Evolutionary conservation across 2,113 vertebrate genomes (phyloP).

Genomic region (Benitochromis conjunctus): DNA sequence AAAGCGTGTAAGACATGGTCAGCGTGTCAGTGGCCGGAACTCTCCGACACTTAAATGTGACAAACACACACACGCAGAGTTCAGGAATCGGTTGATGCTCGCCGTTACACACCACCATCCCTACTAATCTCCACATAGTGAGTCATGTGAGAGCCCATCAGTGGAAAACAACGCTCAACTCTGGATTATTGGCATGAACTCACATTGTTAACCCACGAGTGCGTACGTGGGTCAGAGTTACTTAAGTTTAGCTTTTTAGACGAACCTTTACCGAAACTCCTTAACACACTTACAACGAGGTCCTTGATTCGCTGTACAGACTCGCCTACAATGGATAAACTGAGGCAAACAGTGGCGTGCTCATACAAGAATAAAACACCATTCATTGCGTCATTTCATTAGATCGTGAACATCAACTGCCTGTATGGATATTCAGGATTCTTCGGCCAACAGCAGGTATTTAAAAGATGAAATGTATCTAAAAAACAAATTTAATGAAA

Average conservation of each 20-base stretch:
- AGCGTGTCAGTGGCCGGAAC: constrained; percentile 26
- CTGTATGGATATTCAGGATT: not conserved
- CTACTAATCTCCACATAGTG: not conserved
- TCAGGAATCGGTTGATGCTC: not conserved
- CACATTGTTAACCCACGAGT: rapidly evolving
- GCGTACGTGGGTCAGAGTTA: not conserved
- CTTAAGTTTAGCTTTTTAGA: not conserved
- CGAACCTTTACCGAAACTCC: not conserved
- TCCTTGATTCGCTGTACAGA: not conserved
- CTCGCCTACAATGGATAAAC: not conserved
- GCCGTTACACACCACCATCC: not conserved
- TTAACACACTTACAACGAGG: not conserved
- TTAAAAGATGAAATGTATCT: not conserved
- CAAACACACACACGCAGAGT: not conserved
- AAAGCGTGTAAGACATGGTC: constrained; percentile 47
- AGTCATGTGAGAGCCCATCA: not conserved
- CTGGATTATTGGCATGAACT: not conserved
- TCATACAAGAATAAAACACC: not conserved
- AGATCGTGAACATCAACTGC: not conserved
- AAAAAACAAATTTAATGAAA: not conserved
- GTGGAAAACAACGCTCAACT: not conserved
- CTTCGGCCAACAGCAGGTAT: rapidly evolving
- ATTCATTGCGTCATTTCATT: not conserved
- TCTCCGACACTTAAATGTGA: not conserved
- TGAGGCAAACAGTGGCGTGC: not conserved